These are phyloP conservation scores for Porites divaricata DNA, from an alignment of 92 coral and sea anemone genomes.

Conservation along the genomic window DNA sequence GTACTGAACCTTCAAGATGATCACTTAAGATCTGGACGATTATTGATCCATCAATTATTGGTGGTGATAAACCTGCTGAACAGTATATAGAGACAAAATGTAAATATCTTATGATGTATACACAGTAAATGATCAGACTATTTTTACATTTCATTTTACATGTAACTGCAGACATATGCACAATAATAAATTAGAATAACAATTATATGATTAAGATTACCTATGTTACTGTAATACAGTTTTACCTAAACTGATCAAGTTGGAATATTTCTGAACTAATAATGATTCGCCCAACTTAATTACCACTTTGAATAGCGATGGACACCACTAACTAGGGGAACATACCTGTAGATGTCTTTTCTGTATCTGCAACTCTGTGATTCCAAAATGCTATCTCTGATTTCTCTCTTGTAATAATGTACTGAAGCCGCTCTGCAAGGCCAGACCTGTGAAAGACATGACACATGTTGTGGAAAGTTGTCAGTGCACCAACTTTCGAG, in stretches of 20 bases:
- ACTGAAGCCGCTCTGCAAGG: slow-evolving; percentile 77
- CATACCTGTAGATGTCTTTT: slow-evolving; percentile 5
- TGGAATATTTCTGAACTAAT: too few species aligned
- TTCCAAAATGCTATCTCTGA: slow-evolving; percentile 85
- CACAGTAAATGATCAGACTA: too few species aligned
- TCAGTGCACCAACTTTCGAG: too few species aligned
- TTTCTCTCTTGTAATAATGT: slow-evolving; percentile 71
- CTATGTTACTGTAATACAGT: too few species aligned
- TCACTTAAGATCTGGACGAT: slow-evolving; percentile 62
- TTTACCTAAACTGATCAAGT: too few species aligned
- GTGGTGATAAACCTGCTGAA: not conserved
- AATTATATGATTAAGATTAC: too few species aligned
- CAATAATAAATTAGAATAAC: too few species aligned
- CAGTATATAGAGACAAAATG: not conserved
- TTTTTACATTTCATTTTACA: too few species aligned
- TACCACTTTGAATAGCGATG: too few species aligned
- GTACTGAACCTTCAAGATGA: slow-evolving; percentile 63
- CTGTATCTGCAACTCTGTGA: slow-evolving; percentile 55
- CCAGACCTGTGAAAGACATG: slow-evolving; percentile 60
- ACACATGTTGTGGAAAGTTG: not conserved
- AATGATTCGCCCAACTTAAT: too few species aligned
- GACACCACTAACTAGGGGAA: too few species aligned
- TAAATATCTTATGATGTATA: not conserved
- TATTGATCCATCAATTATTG: slow-evolving; percentile 27
- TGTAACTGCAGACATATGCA: too few species aligned